phyloP scores from a whole-genome alignment of 2,113 vertebrate species.

The Xiphophorus couchianus region DNA sequence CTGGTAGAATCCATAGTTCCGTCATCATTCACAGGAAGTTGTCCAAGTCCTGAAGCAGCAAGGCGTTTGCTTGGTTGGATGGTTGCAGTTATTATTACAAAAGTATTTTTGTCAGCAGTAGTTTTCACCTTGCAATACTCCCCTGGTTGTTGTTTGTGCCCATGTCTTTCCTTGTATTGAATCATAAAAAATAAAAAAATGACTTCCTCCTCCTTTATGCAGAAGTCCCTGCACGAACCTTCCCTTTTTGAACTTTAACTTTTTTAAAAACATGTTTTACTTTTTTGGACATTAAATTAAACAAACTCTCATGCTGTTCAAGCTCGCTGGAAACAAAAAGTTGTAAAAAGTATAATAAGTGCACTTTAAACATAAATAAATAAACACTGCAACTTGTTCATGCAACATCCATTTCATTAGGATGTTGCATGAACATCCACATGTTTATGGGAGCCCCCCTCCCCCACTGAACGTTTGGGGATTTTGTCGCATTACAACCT shows the following conservation, averaged over 20 bases:
- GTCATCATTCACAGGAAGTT: not conserved
- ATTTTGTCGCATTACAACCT: not conserved
- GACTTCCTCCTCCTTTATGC: not conserved
- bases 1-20: not conserved
- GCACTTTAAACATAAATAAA: not conserved
- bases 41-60: not conserved
- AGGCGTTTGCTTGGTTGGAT: too few species aligned
- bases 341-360: not conserved
- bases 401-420: not conserved
- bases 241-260: too few species aligned
- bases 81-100: not conserved
- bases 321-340: not conserved
- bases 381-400: not conserved
- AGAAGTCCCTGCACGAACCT: not conserved
- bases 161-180: not conserved
- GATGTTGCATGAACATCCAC: not conserved
- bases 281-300: not conserved
- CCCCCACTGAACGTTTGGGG: not conserved
- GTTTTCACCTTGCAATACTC: not conserved
- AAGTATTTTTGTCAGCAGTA: not conserved
- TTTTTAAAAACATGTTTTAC: not conserved
- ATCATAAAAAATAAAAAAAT: not conserved
- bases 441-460: not conserved
- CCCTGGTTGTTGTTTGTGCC: not conserved
- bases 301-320: not conserved